phyloP scores from a whole-genome alignment of 1,140 invertebrate genomes.

The Pachypsylla venusta region DNA sequence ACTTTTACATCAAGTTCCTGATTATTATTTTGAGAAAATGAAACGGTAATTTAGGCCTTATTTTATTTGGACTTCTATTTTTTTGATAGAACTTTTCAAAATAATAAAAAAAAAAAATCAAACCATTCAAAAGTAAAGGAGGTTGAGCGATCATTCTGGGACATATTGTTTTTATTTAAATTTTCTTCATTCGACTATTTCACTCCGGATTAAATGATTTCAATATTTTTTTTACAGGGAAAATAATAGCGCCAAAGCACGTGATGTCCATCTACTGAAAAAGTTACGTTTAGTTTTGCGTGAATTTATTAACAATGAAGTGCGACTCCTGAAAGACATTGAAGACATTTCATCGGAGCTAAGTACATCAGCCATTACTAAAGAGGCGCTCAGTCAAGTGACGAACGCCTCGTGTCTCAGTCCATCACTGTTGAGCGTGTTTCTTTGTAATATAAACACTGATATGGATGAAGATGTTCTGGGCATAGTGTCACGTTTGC shows the following conservation, averaged over 20 bases:
- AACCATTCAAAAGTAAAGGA: no score
- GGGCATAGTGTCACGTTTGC: slow-evolving; percentile 27
- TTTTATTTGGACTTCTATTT: no score
- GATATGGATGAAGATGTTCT: slow-evolving; percentile 25
- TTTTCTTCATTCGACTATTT: slow-evolving; percentile 2
- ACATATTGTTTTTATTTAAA: not conserved
- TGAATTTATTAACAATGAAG: slow-evolving; percentile 36
- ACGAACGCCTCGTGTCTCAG: slow-evolving; percentile 42
- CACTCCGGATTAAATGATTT: not conserved
- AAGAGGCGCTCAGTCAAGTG: slow-evolving; percentile 55
- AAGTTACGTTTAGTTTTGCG: slow-evolving; percentile 54
- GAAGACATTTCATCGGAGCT: slow-evolving; percentile 43
- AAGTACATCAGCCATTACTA: slow-evolving; percentile 52
- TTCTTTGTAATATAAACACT: no score
- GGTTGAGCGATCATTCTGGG: no score
- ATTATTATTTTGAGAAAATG: no score
- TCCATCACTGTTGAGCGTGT: no score
- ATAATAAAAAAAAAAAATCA: no score
- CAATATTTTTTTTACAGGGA: slow-evolving; percentile 36
- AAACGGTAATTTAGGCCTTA: no score
- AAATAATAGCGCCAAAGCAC: slow-evolving; percentile 67
- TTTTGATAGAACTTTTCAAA: no score
- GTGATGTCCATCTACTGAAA: slow-evolving; percentile 73
- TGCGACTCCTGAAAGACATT: slow-evolving; percentile 36
- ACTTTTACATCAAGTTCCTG: no score